Evolutionary conservation across 2,113 vertebrate genomes (phyloP).

Genomic region (Atractosteus spatula): DNA sequence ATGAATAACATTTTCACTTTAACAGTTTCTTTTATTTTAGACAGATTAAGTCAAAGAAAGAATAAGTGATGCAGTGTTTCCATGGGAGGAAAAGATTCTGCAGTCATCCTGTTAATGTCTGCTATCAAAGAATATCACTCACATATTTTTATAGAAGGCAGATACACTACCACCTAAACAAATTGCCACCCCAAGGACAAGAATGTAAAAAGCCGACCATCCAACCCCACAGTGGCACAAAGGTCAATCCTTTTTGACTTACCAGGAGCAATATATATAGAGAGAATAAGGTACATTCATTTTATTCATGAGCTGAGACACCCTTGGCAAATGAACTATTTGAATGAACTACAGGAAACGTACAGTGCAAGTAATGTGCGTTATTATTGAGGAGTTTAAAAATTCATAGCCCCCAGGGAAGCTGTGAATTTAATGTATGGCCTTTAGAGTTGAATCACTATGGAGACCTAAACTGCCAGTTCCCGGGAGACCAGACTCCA

Average conservation of each 20-base stretch:
- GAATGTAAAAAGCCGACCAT: neutral
- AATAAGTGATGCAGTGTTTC: no score
- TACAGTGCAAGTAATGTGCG: constrained; percentile 58
- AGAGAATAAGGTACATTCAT: neutral
- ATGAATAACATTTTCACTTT: no score
- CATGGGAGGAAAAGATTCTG: no score
- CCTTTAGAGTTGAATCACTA: constrained; percentile 70
- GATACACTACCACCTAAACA: neutral
- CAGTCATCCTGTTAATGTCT: no score
- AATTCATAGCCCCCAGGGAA: constrained; percentile 59
- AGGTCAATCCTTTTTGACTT: neutral
- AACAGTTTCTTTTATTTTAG: no score
- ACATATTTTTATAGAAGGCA: no score
- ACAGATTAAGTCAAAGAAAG: no score
- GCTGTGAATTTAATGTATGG: constrained; percentile 56
- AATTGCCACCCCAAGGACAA: neutral
- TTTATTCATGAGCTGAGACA: constrained; percentile 12
- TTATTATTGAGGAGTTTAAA: constrained; percentile 76
- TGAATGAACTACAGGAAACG: constrained; percentile 42
- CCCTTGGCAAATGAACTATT: constrained; percentile 17
- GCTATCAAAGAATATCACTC: no score
- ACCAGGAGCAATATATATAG: neutral
- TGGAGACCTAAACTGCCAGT: constrained; percentile 59
- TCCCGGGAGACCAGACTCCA: constrained; percentile 60
- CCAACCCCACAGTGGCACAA: neutral